Conservation (phyloP, 2,113 vertebrate genomes). For the Myiagra hebetior region DNA sequence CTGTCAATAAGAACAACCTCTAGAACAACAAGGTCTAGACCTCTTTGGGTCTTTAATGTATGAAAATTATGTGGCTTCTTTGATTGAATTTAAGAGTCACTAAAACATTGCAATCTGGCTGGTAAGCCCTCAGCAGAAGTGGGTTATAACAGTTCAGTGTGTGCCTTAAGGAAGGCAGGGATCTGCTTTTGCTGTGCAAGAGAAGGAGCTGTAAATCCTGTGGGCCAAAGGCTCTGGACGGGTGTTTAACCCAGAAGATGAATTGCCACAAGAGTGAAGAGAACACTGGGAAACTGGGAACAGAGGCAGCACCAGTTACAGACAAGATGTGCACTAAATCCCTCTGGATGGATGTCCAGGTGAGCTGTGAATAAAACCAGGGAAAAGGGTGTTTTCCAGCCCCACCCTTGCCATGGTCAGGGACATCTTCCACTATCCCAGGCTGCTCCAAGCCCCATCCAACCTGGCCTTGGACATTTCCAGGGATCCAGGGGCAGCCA, state of each 20-base stretch:
- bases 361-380: neutral
- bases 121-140: neutral
- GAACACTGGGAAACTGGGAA: neutral
- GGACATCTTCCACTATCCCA: accelerated
- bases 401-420: neutral
- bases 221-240: neutral
- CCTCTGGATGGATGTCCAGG: neutral
- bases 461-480: accelerated
- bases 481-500: neutral
- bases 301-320: neutral
- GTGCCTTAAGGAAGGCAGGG: neutral
- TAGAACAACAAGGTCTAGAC: neutral
- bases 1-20: neutral
- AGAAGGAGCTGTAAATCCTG: neutral
- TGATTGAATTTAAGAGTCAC: neutral
- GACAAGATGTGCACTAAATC: neutral
- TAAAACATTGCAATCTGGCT: neutral
- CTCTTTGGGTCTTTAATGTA: neutral
- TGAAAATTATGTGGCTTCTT: neutral
- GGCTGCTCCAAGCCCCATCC: accelerated
- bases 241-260: neutral
- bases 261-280: neutral
- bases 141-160: neutral
- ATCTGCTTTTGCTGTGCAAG: neutral
- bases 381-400: accelerated